Percentiles rank a stretch among this genome's conserved stretches.
phyloP scores from a whole-genome alignment of 2,113 vertebrate genomes.

The Columba janthina region DNA sequence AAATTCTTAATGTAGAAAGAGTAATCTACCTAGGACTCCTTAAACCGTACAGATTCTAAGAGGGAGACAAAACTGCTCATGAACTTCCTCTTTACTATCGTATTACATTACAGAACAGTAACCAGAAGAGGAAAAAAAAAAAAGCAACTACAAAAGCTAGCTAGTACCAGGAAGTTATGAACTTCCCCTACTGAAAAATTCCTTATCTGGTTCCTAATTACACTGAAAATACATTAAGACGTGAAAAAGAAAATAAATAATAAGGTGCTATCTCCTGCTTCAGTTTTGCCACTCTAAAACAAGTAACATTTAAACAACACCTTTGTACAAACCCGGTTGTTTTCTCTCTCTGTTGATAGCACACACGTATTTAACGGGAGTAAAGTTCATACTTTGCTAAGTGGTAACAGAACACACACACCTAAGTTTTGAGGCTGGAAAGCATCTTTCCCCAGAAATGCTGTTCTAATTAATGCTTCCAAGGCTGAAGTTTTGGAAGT shows the following conservation, averaged over 20 bases:
- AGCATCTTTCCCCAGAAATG: neutral
- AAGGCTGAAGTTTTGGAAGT: neutral
- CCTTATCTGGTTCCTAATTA: slow-evolving; percentile 46
- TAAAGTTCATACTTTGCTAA: neutral
- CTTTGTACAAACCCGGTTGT: neutral
- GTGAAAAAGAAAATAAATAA: neutral
- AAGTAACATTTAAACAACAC: neutral
- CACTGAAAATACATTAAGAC: slow-evolving; percentile 1
- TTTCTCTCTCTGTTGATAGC: neutral
- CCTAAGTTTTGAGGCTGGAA: neutral
- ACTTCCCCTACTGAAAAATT: slow-evolving; percentile 56
- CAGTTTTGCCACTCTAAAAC: neutral
- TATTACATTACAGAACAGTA: slow-evolving; percentile 24
- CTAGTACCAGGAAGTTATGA: slow-evolving; percentile 66
- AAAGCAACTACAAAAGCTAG: neutral
- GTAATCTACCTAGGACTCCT: neutral
- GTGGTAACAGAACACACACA: neutral
- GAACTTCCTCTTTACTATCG: slow-evolving; percentile 50
- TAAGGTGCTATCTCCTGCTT: neutral
- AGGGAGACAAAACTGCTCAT: neutral
- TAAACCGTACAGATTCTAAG: neutral
- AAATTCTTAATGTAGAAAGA: neutral
- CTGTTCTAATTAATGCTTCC: neutral
- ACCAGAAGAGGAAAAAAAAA: neutral
- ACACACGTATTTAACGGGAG: neutral